These are phyloP conservation scores for Oligia fasciuncula DNA, from an alignment of 2,888 invertebrate species.

Conservation along the genomic window DNA sequence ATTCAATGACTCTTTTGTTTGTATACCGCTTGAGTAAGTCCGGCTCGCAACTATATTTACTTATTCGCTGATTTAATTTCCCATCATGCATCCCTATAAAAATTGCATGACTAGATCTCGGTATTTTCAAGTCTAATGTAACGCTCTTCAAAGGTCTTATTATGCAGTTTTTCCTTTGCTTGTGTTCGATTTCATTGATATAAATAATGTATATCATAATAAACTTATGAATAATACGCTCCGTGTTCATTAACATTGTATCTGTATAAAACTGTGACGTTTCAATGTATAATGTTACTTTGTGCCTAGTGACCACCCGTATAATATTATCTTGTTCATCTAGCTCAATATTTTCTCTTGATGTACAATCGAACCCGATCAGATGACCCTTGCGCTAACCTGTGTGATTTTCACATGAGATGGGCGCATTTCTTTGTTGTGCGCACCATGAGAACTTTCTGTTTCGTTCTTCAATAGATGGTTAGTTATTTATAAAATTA, in stretches of 20 bases:
- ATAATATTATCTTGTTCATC: slow-evolving; percentile 78
- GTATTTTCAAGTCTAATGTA: slow-evolving; percentile 60
- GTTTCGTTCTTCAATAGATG: slow-evolving; percentile 57
- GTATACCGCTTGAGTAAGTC: slow-evolving; percentile 61
- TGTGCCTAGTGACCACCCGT: slow-evolving; percentile 66
- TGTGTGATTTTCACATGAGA: slow-evolving; percentile 76
- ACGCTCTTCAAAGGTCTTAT: slow-evolving; percentile 60
- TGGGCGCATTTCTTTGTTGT: slow-evolving; percentile 67
- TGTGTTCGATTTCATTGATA: slow-evolving; percentile 53
- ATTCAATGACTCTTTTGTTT: slow-evolving; percentile 70
- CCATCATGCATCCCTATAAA: slow-evolving; percentile 65
- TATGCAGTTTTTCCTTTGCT: slow-evolving; percentile 53
- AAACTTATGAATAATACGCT: slow-evolving; percentile 44
- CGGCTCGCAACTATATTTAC: slow-evolving; percentile 53
- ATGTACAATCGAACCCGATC: slow-evolving; percentile 83
- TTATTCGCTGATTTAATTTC: slow-evolving; percentile 72
- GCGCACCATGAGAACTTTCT: slow-evolving; percentile 63
- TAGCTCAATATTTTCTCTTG: slow-evolving; percentile 84
- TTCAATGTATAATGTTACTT: slow-evolving; percentile 63
- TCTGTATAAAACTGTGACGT: slow-evolving; percentile 43
- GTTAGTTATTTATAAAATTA: slow-evolving; percentile 47
- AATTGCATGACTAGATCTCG: slow-evolving; percentile 59
- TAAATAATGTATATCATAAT: slow-evolving; percentile 48
- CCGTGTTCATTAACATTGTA: slow-evolving; percentile 47
- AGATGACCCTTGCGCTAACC: slow-evolving; percentile 80